A percentile compares a stretch with the other conserved stretches of the same genome.
Evolutionary conservation across 2,888 invertebrate genomes (phyloP).

Genomic region (Carabus problematicus): DNA sequence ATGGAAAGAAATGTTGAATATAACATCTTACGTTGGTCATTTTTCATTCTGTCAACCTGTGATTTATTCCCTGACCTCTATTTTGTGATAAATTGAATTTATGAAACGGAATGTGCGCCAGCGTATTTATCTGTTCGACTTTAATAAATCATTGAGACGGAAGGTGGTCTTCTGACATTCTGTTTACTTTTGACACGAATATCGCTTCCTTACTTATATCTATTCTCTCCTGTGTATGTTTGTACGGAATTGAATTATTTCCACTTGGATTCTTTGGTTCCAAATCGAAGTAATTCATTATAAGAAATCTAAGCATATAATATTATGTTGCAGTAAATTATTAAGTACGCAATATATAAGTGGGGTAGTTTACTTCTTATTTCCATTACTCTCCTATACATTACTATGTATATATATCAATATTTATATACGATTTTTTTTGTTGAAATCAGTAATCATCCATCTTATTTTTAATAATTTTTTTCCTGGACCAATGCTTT

Average conservation of each 20-base stretch:
- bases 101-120: constrained; percentile 37
- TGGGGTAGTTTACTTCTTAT: too few relatives aligned
- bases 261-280: neutral
- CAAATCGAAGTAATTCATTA: neutral
- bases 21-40: constrained; percentile 36
- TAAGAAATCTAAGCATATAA: too few relatives aligned
- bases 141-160: constrained; percentile 32
- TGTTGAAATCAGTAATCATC: too few relatives aligned
- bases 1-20: constrained; percentile 38
- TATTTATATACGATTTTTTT: too few relatives aligned
- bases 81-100: constrained; percentile 40
- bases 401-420: too few relatives aligned
- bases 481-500: too few relatives aligned
- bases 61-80: constrained; percentile 33
- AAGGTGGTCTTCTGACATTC: neutral
- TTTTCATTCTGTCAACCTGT: constrained; percentile 39
- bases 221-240: neutral
- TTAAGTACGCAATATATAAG: too few relatives aligned
- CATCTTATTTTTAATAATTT: too few relatives aligned
- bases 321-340: too few relatives aligned
- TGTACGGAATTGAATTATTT: constrained; percentile 4
- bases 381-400: too few relatives aligned
- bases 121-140: constrained; percentile 37
- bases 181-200: neutral
- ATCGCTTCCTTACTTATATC: neutral